Conservation (phyloP, 2,797 vertebrate genomes). For the Salmo trutta region DNA sequence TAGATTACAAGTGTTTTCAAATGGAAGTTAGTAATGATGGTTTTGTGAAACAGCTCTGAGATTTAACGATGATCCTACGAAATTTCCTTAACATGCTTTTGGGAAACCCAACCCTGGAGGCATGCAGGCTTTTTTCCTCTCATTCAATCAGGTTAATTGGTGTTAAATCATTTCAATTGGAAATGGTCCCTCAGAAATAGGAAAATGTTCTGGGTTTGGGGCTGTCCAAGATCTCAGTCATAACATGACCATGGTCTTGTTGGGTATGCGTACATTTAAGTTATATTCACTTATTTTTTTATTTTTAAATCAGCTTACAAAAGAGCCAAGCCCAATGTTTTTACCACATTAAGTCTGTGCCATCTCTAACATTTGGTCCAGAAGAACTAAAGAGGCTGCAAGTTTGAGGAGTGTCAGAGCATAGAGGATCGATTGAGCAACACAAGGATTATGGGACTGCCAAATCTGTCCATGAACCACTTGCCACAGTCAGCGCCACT, state of each 20-base stretch:
- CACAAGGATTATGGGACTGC: conserved; percentile 58
- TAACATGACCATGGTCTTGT: conserved; percentile 6
- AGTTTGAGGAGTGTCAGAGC: conserved; percentile 71
- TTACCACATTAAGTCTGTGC: background rate
- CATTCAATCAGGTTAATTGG: background rate
- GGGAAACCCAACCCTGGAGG: background rate
- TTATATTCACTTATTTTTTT: background rate
- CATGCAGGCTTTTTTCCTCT: background rate
- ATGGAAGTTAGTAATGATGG: background rate
- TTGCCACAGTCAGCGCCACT: conserved; percentile 45
- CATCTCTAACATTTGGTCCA: background rate
- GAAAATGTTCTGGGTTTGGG: conserved; percentile 4
- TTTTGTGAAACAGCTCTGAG: background rate
- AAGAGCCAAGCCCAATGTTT: background rate
- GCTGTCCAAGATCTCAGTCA: conserved; percentile 34
- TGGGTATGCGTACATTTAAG: background rate
- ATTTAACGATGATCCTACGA: background rate
- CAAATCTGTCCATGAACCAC: background rate
- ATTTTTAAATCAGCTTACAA: background rate
- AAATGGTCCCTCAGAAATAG: background rate
- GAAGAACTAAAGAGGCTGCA: conserved; percentile 17
- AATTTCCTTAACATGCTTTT: background rate
- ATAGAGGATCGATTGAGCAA: conserved; percentile 68
- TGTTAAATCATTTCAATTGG: background rate
- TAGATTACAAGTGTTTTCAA: background rate